Evolutionary conservation across 53 echinoderm and acorn worm species (phyloP), one percentile per base, ranked within the genome.

Genomic region (Crossaster papposus): DNA sequence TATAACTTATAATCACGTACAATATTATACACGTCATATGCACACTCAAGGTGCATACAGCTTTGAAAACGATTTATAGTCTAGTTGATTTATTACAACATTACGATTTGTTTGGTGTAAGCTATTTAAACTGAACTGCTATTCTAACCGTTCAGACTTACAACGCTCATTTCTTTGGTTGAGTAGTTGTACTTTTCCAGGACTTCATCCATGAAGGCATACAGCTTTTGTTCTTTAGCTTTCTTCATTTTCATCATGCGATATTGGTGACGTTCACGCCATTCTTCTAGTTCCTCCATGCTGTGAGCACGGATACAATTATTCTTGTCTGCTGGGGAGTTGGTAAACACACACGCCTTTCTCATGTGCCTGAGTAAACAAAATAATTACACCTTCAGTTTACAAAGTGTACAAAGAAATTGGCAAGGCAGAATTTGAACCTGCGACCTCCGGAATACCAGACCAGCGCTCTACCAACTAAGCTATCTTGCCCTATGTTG

Each of bases 241-340:
- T 96, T 98, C 72, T 91, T 86, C 87, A 91, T 94, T 90, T 98
- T 98, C 96, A 98, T 98, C 92, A 95, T 93, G 54, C 98, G 87
- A 83, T 98, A 98, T 36, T 92, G 85, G 64, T 95, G 95, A 30
- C 98, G 80, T 78, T 94, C 93, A 68, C 91, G 93, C 98, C 98
- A 98, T 63, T 98, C 98, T 52, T 92, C 90, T 50, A 98, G 81
- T 81, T 98, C 98, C 64, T 98, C 96, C 2, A 58, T 17, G 44
- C 92, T 93, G 89, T 98, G 98, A 11, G 98, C 98, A 51, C 36
- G 34, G 52, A 91, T 88, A 86, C 97, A 97, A 76, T 89, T 85
- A 88, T 97, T 97, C 36, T 91, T 94, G 44, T 91, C 95, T 65
- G 89, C 82, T 0, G 92, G 76, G 15, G 89, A 85, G 0, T 95